Evolutionary conservation across 2,888 invertebrate species (phyloP), one percentile per base, ranked within the genome.

Genomic region (Tortricodes alternella): DNA sequence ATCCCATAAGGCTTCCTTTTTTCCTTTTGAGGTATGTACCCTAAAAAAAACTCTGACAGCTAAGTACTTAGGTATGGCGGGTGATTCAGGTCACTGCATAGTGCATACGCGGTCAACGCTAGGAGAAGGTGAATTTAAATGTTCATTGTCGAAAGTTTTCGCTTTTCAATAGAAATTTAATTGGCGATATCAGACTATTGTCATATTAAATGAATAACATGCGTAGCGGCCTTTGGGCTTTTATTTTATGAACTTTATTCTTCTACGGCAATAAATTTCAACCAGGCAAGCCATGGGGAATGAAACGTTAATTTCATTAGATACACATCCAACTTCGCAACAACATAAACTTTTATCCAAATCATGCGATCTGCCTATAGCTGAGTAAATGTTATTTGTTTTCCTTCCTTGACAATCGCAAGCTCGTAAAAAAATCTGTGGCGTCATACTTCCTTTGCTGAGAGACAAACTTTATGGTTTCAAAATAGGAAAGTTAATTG

Each of bases 301-400:
- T 43, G 46, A 53, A 48, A 53, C 35, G 35, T 37, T 44, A 44
- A 44, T 56, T 56, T 44, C 49, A 56, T 56, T 37, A 56, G 50
- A 56, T 50, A 56, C 50, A 46, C 32, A 43, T 15, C 35, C 34
- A 35, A 46, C 39, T 56, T 24, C 32, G 37, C 56, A 49, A 52
- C 52, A 35, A 50, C 56, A 56, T 44, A 44, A 56, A 56, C 49
- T 50, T 56, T 56, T 56, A 44, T 56, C 50, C 44, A 43, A 56
- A 50, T 56, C 50, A 56, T 56, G 49, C 49, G 49, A 46, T 35
- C 44, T 24, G 50, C 29, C 56, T 49, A 21, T 43, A 49, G 34
- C 41, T 44, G 50, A 50, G 44, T 56, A 50, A 56, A 52, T 55
- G 53, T 61, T 57, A 59, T 55, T 62, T 62, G 62, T 62, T 59